phyloP scores from a whole-genome alignment of 2,888 invertebrate species.

The Thymelicus lineola region DNA sequence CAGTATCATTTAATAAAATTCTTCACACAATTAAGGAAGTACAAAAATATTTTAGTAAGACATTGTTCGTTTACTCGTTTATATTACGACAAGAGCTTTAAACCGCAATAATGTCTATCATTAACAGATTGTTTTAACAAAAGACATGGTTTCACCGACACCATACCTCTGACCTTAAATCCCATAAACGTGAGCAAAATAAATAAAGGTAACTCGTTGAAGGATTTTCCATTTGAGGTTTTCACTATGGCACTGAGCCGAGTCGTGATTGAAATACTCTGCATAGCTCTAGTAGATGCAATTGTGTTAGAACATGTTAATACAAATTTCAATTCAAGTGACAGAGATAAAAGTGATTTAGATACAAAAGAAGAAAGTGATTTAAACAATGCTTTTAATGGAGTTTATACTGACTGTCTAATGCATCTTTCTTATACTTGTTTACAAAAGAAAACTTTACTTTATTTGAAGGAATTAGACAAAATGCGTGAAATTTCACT shows the following conservation, averaged over 20 bases:
- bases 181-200: slow-evolving; percentile 71
- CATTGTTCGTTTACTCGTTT: neutral
- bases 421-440: slow-evolving; percentile 84
- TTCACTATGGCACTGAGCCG: slow-evolving; percentile 58
- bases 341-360: slow-evolving; percentile 41
- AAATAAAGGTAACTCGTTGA: slow-evolving; percentile 62
- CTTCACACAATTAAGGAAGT: too few species aligned
- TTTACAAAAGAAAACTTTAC: slow-evolving; percentile 83
- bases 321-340: slow-evolving; percentile 40
- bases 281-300: slow-evolving; percentile 48
- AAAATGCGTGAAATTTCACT: slow-evolving; percentile 82
- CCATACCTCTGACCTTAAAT: slow-evolving; percentile 66
- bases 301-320: slow-evolving; percentile 44
- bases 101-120: slow-evolving; percentile 31
- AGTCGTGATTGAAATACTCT: slow-evolving; percentile 49
- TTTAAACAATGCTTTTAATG: slow-evolving; percentile 72
- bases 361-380: slow-evolving; percentile 39
- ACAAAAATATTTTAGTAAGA: too few species aligned
- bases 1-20: too few species aligned
- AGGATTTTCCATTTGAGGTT: slow-evolving; percentile 61
- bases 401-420: slow-evolving; percentile 84
- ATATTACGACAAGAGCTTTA: neutral
- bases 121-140: slow-evolving; percentile 41
- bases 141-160: slow-evolving; percentile 46
- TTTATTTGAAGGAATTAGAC: slow-evolving; percentile 83